Percentiles rank a stretch among this genome's conserved stretches.
These are phyloP conservation scores for Dermochelys coriacea DNA, from an alignment of 2,797 vertebrate genomes.

Conservation along the genomic window DNA sequence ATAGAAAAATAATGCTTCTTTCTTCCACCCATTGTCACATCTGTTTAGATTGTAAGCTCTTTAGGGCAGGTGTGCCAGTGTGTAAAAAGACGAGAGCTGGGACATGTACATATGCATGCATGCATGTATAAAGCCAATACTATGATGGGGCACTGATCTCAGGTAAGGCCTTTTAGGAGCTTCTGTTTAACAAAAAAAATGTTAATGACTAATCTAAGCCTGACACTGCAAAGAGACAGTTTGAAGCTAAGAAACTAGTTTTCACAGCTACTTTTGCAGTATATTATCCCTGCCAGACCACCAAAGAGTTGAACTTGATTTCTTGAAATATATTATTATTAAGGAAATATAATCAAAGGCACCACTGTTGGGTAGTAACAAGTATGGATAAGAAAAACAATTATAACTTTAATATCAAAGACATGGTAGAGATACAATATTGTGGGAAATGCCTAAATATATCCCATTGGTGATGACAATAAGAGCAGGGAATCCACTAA, in stretches of 20 bases:
- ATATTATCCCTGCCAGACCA: background rate
- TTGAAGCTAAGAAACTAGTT: background rate
- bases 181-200: background rate
- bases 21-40: slow-evolving; percentile 25
- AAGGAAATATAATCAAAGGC: background rate
- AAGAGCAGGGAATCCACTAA: background rate
- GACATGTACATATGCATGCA: too few relatives aligned
- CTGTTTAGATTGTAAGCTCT: slow-evolving; percentile 7
- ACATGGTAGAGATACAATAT: background rate
- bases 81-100: too few relatives aligned
- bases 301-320: background rate
- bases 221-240: background rate
- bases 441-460: fast-evolving
- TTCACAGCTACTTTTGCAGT: background rate
- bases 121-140: fast-evolving
- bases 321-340: background rate
- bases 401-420: background rate
- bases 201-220: background rate
- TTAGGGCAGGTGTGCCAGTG: background rate
- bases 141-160: background rate
- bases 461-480: background rate
- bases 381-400: background rate
- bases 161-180: background rate
- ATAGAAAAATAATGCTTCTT: slow-evolving; percentile 42
- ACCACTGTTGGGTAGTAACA: background rate